A percentile compares a stretch with the other conserved stretches of the same genome.
These are phyloP conservation scores for Thunnus thynnus DNA, from an alignment of 2,113 vertebrate species.

Conservation along the genomic window DNA sequence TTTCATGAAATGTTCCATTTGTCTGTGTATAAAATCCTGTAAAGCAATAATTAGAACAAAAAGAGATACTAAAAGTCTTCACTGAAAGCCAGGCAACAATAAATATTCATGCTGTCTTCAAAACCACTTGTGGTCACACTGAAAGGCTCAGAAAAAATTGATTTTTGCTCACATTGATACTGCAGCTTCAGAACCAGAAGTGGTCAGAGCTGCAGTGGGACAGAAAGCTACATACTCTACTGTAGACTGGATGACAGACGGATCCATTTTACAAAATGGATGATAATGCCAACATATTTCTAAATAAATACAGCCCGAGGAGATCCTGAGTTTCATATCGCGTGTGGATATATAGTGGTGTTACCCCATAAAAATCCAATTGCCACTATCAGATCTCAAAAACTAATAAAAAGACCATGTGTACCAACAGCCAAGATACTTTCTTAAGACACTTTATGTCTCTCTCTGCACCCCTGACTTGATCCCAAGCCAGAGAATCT, in stretches of 20 bases:
- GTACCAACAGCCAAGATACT: slow-evolving; percentile 15
- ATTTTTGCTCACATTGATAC: slow-evolving; percentile 1
- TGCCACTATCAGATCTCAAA: slow-evolving; percentile 35
- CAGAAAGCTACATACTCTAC: slow-evolving; percentile 13
- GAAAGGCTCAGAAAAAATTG: background rate
- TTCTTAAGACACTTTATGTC: slow-evolving; percentile 58
- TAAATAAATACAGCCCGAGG: slow-evolving; percentile 50
- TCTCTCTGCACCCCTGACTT: slow-evolving; percentile 63
- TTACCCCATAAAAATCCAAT: slow-evolving; percentile 42
- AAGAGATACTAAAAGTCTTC: background rate
- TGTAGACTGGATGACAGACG: slow-evolving; percentile 36
- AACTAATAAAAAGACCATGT: slow-evolving; percentile 33
- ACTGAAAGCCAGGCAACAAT: background rate
- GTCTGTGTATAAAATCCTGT: background rate
- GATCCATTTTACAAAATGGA: slow-evolving; percentile 15
- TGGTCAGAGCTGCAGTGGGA: slow-evolving; percentile 40
- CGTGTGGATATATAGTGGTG: background rate
- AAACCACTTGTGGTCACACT: too few species aligned
- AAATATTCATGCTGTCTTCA: background rate
- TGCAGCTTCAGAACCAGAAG: slow-evolving; percentile 42
- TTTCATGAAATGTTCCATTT: background rate
- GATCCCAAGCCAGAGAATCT: slow-evolving; percentile 80
- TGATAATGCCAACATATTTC: slow-evolving; percentile 29
- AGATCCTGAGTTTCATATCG: slow-evolving; percentile 20
- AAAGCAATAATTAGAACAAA: background rate